Evolutionary conservation across 1,140 invertebrate species (phyloP).

Genomic region (Agrypnia vestita): DNA sequence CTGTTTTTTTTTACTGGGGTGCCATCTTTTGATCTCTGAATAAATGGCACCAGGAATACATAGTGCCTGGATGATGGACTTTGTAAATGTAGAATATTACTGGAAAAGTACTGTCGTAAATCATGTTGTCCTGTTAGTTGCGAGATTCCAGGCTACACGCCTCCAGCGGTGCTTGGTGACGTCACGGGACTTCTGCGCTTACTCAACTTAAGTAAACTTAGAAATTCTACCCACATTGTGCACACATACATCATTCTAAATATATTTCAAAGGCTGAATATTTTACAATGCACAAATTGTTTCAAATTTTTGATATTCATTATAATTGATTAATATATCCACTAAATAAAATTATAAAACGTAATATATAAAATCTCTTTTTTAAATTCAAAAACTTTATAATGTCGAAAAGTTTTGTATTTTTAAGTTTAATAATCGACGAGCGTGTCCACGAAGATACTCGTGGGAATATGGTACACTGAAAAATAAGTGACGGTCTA

Average conservation of each 20-base stretch:
- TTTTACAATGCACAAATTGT: too few relatives aligned
- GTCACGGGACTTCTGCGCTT: slow-evolving; percentile 58
- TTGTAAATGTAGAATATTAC: neutral
- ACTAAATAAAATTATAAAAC: too few relatives aligned
- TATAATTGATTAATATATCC: too few relatives aligned
- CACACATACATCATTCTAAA: slow-evolving; percentile 27
- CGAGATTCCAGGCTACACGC: slow-evolving; percentile 46
- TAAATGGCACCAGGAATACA: slow-evolving; percentile 19
- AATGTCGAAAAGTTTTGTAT: too few relatives aligned
- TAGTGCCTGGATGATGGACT: neutral
- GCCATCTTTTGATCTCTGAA: slow-evolving; percentile 38
- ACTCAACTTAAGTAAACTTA: slow-evolving; percentile 60
- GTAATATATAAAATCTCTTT: too few relatives aligned
- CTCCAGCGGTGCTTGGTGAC: slow-evolving; percentile 32
- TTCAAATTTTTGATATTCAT: too few relatives aligned
- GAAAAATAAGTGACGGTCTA: too few relatives aligned
- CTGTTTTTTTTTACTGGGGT: neutral
- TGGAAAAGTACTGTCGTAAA: slow-evolving; percentile 12
- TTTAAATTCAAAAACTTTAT: too few relatives aligned
- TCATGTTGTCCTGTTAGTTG: slow-evolving; percentile 36
- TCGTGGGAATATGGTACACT: too few relatives aligned
- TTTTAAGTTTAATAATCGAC: too few relatives aligned
- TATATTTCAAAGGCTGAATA: slow-evolving; percentile 28
- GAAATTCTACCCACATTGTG: slow-evolving; percentile 50
- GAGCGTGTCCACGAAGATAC: too few relatives aligned